These are phyloP conservation scores for Tetramorium parvispinum DNA, from an alignment of 1,140 invertebrate species.

Conservation along the genomic window DNA sequence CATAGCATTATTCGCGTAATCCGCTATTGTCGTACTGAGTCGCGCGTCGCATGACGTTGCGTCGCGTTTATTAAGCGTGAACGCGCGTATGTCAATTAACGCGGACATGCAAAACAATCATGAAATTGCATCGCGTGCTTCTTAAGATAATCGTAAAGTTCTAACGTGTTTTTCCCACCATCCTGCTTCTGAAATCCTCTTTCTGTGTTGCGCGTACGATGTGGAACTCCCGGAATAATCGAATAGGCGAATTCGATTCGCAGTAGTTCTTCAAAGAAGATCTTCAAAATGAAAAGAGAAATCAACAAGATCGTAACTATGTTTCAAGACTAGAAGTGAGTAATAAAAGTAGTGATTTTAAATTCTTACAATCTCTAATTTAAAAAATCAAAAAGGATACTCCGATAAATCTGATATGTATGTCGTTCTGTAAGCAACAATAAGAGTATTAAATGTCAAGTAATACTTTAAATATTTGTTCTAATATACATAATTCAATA, in stretches of 20 bases:
- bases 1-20: conserved; percentile 12
- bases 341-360: not conserved
- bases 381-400: not conserved
- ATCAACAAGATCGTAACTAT: not conserved
- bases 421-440: not conserved
- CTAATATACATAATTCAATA: not conserved
- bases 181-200: not conserved
- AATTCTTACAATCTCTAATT: not conserved
- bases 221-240: not conserved
- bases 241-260: not conserved
- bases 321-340: not conserved
- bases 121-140: conserved; percentile 1
- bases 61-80: not conserved
- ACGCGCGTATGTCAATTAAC: not conserved
- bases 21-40: not conserved
- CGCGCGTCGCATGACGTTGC: not conserved
- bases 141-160: conserved; percentile 10
- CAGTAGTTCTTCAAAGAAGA: not conserved
- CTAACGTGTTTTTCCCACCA: not conserved
- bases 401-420: not conserved
- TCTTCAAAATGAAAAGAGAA: not conserved
- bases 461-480: not conserved
- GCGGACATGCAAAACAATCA: not conserved
- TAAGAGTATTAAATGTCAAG: not conserved
- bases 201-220: not conserved